phyloP scores from a whole-genome alignment of 2,113 vertebrate species.

The Neolamprologus hecqui region DNA sequence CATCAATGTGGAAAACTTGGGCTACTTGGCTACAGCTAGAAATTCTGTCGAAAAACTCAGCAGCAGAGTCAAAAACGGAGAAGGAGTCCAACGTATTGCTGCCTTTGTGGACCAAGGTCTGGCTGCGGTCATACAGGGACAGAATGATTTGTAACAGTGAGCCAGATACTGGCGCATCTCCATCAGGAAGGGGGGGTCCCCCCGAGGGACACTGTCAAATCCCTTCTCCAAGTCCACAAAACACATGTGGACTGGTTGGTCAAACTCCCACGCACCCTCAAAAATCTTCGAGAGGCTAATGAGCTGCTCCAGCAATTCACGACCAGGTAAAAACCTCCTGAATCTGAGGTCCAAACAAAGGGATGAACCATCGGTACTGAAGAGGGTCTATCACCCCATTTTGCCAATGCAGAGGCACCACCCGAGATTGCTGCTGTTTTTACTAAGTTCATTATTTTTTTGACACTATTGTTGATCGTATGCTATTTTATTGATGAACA shows the following conservation, averaged over 20 bases:
- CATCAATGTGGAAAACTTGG: background rate
- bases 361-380: background rate
- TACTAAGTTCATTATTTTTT: background rate
- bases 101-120: background rate
- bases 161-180: rapidly evolving
- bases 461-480: background rate
- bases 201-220: background rate
- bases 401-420: background rate
- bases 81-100: background rate
- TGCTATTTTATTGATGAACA: background rate
- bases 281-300: background rate
- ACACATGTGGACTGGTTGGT: background rate
- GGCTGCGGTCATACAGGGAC: background rate
- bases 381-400: rapidly evolving
- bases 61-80: background rate
- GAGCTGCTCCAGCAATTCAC: background rate
- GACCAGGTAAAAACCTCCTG: background rate
- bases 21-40: background rate
- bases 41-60: background rate
- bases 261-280: background rate
- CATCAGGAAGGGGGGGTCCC: background rate
- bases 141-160: background rate
- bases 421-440: background rate
- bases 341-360: background rate
- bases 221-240: background rate